Percentiles rank a stretch among this genome's conserved stretches.
phyloP scores from a whole-genome alignment of 1,140 invertebrate species.

The Drosophila lacertosa region DNA sequence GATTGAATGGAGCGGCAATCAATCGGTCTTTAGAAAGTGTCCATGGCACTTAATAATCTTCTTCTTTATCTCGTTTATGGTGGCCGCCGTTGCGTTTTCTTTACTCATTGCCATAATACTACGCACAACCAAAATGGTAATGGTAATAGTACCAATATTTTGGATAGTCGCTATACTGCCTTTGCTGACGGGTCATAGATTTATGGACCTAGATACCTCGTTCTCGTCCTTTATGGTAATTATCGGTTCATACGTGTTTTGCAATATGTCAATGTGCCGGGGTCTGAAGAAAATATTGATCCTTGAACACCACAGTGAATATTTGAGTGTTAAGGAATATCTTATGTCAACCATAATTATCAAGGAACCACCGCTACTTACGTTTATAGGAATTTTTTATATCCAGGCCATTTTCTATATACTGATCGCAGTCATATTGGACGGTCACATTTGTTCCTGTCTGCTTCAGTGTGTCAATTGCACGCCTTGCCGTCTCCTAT shows the following conservation, averaged over 20 bases:
- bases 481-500: background rate
- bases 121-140: conserved; percentile 22
- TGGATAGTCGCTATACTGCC: conserved; percentile 51
- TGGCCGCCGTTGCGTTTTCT: conserved; percentile 33
- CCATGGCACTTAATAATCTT: conserved; percentile 30
- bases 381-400: conserved; percentile 28
- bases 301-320: conserved; percentile 5
- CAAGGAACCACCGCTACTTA: conserved; percentile 8
- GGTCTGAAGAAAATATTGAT: conserved; percentile 37
- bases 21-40: conserved; percentile 13
- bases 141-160: conserved; percentile 34
- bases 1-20: conserved; percentile 19
- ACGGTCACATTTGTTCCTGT: background rate
- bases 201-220: background rate
- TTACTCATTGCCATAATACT: conserved; percentile 32
- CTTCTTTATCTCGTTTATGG: conserved; percentile 33
- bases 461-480: background rate
- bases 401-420: conserved; percentile 27
- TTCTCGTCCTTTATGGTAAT: background rate
- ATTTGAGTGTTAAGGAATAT: conserved; percentile 8
- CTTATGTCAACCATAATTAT: conserved; percentile 4
- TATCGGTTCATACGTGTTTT: conserved; percentile 12
- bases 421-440: conserved; percentile 7
- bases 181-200: conserved; percentile 3
- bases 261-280: conserved; percentile 51